Base-by-base conservation (phyloP, 2,113 vertebrate genomes). In the Ictidomys tridecemlineatus region DNA sequence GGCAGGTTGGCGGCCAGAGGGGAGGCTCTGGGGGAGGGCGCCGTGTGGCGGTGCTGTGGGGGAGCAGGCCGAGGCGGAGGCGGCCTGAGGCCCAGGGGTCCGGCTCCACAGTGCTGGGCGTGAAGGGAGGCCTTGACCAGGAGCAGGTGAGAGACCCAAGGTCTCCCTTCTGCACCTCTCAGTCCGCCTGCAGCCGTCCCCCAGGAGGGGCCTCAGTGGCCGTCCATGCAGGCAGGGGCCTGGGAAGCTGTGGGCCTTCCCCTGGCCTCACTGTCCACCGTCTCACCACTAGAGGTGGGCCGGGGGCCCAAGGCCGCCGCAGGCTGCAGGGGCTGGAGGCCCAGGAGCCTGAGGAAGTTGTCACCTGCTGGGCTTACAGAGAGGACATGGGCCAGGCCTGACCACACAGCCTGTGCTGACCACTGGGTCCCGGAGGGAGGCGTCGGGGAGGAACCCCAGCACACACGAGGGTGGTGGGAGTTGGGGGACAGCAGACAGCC, bases 221-320 rank as follows among this genome's bases (percentile, higher is more conserved):
- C n/a, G 30, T 14, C 2, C 9, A 37, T 45, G 1, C 8, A 8
- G 42, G 12, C 16, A 16, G 0, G 6, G 56, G 16, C 58, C 39
- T n/a, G 13, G 4, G 28, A 84, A 17, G 80, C 58, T 26, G 34
- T 26, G 76, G 8, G 51, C 51, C 13, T 14, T 4, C 13, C 16
- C 28, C 14, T 17, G 24, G 45, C 17, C 32, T 30, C 10, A 1
- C 22, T 30, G 6, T 22, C 63, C 13, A 4, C 32, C 8, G 4
- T 70, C 84, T 72, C 32, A 0, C 11, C n/a, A n/a, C 11, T 53
- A 17, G 17, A 13, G 45, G 24, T 8, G 34, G 65, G 70, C 24
- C n/a, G 45, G 3, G 45, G 67, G 2, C 17, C 39, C 26, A 2
- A 2, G 26, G 63, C 24, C 22, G 5, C 42, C 16, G n/a, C 1